Evolutionary conservation across 2,888 invertebrate species (phyloP).

Genomic region (Elegia similella): DNA sequence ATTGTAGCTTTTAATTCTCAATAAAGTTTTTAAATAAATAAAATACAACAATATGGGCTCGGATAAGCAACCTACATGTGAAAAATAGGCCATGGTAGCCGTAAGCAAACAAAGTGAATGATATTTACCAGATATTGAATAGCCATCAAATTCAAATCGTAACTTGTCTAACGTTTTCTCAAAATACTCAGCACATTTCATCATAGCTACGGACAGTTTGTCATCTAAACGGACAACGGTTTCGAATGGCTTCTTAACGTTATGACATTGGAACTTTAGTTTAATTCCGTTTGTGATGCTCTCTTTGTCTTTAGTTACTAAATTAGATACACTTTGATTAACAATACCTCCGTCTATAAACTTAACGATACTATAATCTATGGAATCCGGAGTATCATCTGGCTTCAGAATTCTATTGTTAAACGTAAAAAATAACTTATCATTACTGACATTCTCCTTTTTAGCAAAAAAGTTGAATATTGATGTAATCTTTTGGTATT

Average conservation of each 20-base stretch:
- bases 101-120: neutral
- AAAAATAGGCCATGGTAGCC: no score
- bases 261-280: constrained; percentile 71
- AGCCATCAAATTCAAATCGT: constrained; percentile 79
- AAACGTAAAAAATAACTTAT: constrained; percentile 62
- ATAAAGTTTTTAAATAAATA: no score
- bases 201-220: constrained; percentile 59
- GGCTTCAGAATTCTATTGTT: constrained; percentile 59
- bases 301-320: constrained; percentile 27
- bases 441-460: constrained; percentile 48
- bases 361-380: constrained; percentile 63
- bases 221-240: constrained; percentile 48
- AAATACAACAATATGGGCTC: no score
- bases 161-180: constrained; percentile 59
- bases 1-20: no score
- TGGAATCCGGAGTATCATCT: constrained; percentile 65
- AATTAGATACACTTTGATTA: constrained; percentile 43
- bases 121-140: constrained; percentile 53
- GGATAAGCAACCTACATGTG: no score
- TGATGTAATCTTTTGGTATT: constrained; percentile 58
- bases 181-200: constrained; percentile 69
- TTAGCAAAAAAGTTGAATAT: constrained; percentile 64
- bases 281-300: constrained; percentile 41
- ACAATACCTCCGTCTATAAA: constrained; percentile 73
- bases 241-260: constrained; percentile 60